Evolutionary conservation across 2,888 invertebrate species (phyloP).

Genomic region (Leptopilina syphax): DNA sequence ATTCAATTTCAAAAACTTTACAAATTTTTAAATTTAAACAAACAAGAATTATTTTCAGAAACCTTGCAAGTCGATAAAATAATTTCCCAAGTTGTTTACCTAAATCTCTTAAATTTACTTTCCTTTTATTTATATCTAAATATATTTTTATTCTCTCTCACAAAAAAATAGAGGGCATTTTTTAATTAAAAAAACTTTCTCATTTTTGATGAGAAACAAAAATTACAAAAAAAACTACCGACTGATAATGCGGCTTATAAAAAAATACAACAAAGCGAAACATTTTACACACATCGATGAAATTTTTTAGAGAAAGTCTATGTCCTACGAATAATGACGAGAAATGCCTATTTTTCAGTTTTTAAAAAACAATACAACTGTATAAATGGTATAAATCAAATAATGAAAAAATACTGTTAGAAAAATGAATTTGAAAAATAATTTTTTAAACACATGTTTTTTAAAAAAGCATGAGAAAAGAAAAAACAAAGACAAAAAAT

Average conservation of each 20-base stretch:
- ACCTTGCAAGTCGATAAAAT: no score
- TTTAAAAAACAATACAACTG: constrained; percentile 10
- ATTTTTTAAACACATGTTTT: not conserved
- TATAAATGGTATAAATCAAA: constrained; percentile 38
- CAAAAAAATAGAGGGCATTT: not conserved
- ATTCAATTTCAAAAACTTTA: no score
- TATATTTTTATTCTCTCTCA: not conserved
- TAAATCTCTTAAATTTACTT: not conserved
- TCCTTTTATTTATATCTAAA: not conserved
- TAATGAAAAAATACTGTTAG: not conserved
- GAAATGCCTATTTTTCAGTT: constrained; percentile 36
- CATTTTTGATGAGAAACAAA: not conserved
- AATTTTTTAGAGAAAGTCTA: constrained; percentile 22
- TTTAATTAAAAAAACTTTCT: not conserved
- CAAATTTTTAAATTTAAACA: no score
- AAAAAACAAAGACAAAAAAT: not conserved
- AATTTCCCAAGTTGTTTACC: not conserved
- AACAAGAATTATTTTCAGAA: no score
- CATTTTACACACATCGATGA: constrained; percentile 38
- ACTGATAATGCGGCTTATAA: constrained; percentile 28
- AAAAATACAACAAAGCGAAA: constrained; percentile 4
- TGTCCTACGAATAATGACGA: constrained; percentile 18
- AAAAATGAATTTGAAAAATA: not conserved
- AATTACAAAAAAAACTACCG: not conserved
- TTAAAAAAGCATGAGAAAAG: not conserved